Conservation (phyloP, 1,140 invertebrate genomes). For the Venturia canescens region DNA sequence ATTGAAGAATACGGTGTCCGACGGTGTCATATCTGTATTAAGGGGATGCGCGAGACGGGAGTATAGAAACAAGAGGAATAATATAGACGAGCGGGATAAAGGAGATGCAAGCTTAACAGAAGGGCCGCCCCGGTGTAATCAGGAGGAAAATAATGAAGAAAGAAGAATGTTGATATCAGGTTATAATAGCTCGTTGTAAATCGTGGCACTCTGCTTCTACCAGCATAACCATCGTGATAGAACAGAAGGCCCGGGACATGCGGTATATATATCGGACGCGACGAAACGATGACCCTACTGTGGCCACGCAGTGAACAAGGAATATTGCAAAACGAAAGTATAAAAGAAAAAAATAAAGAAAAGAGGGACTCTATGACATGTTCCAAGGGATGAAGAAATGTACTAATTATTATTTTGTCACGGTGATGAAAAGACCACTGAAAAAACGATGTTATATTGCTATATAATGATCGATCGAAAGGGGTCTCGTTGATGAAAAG, state of each 20-base stretch:
- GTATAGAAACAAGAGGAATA: not conserved
- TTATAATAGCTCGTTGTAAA: conserved; percentile 7
- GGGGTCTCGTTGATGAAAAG: too few relatives aligned
- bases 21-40: too few relatives aligned
- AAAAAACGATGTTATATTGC: too few relatives aligned
- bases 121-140: not conserved
- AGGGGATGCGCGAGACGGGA: not conserved
- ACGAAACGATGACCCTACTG: not conserved
- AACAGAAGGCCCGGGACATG: not conserved
- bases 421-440: too few relatives aligned
- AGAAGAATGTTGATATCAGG: not conserved
- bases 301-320: not conserved
- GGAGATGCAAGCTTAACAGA: too few relatives aligned
- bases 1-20: too few relatives aligned
- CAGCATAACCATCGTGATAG: not conserved
- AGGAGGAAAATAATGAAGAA: not conserved
- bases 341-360: too few relatives aligned
- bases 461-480: too few relatives aligned
- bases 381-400: too few relatives aligned
- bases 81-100: too few relatives aligned
- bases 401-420: too few relatives aligned
- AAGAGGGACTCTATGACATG: not conserved
- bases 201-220: not conserved
- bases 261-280: not conserved
- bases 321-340: not conserved